These are phyloP conservation scores for Polydrusus pterygomalis DNA, from an alignment of 2,888 invertebrate genomes.

Conservation along the genomic window DNA sequence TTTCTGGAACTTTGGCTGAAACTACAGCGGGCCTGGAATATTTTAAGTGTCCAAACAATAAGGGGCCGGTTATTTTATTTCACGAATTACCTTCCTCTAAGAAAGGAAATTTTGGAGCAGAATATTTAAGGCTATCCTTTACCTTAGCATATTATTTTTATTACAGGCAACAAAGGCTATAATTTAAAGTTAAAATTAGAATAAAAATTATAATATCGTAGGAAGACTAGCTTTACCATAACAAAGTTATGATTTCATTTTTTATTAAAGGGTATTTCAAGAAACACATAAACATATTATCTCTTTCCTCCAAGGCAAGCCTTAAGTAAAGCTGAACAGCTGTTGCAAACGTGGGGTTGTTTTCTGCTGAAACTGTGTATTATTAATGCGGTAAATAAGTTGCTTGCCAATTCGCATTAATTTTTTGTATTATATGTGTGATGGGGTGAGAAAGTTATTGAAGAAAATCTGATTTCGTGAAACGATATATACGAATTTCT, in stretches of 20 bases:
- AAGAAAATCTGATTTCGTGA: constrained; percentile 22
- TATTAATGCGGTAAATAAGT: constrained; percentile 39
- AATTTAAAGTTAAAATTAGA: no score
- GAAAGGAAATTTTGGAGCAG: constrained; percentile 27
- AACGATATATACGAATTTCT: not conserved
- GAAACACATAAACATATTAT: not conserved
- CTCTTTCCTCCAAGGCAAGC: not conserved
- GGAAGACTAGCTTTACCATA: no score
- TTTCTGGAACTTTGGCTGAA: constrained; percentile 10
- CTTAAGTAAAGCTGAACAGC: constrained; percentile 33
- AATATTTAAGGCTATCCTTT: constrained; percentile 25
- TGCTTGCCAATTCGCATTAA: constrained; percentile 36
- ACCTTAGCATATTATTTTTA: not conserved
- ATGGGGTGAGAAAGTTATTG: constrained; percentile 13
- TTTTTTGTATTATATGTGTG: constrained; percentile 30
- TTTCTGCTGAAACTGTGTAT: constrained; percentile 37
- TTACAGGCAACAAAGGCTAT: no score
- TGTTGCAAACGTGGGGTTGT: constrained; percentile 34
- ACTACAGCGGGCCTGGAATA: constrained; percentile 46
- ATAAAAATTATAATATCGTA: no score
- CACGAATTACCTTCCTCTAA: constrained; percentile 45
- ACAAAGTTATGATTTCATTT: no score
- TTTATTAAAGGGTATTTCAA: not conserved
- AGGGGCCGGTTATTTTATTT: constrained; percentile 51
- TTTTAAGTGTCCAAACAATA: constrained; percentile 55